Conservation (phyloP, 2,797 vertebrate species). For the Myiotriccus ornatus region DNA sequence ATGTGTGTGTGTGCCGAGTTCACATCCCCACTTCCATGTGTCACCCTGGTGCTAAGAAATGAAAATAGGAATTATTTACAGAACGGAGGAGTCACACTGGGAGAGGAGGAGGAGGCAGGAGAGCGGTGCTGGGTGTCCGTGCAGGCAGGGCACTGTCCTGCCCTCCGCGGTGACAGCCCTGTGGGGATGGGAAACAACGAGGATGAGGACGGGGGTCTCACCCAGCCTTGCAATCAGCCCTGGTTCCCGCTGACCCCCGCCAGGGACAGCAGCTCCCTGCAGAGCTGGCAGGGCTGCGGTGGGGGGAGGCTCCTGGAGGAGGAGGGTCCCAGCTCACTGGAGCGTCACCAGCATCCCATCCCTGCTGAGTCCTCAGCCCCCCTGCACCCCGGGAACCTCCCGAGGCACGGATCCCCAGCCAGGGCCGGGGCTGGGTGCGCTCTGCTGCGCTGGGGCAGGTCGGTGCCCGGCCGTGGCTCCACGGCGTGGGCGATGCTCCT, state of each 20-base stretch:
- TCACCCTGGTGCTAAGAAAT: neutral
- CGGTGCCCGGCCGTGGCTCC: rapidly evolving
- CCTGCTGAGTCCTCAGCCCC: neutral
- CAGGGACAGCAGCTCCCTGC: neutral
- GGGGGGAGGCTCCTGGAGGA: rapidly evolving
- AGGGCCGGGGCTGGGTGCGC: rapidly evolving
- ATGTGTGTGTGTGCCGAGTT: conserved; percentile 17
- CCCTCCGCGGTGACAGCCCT: rapidly evolving
- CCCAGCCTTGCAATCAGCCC: neutral
- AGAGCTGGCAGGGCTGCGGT: neutral
- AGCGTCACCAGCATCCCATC: neutral
- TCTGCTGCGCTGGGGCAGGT: neutral
- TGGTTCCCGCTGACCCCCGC: neutral
- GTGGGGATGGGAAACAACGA: neutral
- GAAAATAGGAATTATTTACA: neutral
- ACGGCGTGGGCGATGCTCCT: rapidly evolving
- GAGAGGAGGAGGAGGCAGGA: neutral
- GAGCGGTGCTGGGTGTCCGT: neutral
- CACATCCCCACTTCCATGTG: conserved; percentile 29
- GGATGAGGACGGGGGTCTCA: neutral
- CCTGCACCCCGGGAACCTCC: neutral
- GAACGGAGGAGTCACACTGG: neutral
- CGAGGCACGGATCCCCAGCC: rapidly evolving
- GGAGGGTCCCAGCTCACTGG: neutral
- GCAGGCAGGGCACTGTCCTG: neutral